Evolutionary conservation across 2,797 vertebrate genomes (phyloP), one percentile per base, ranked within the genome.

Genomic region (Chrysocyon brachyurus): DNA sequence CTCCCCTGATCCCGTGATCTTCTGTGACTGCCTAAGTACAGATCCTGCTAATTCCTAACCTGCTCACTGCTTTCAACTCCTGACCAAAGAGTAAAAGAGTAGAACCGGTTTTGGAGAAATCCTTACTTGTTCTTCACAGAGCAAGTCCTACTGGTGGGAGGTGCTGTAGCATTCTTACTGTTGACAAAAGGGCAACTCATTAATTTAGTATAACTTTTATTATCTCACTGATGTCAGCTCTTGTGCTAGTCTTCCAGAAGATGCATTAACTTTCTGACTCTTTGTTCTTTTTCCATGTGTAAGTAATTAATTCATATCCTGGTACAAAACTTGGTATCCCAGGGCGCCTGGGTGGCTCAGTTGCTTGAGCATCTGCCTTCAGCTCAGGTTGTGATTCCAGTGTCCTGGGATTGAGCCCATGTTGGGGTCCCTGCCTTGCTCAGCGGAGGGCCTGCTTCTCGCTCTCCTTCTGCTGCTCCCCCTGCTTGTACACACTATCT

Each of bases 1-100:
- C 81, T 92, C n/a, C 52, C 52, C 31, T 21, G 14, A 68, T 56
- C 84, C 17, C 22, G 61, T 54, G 87, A 93, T 66, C 79, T 85
- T 75, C 68, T 84, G 11, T 90, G 95, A 83, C 82, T 68, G 68
- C 87, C 87, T 94, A 91, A 87, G 26, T 70, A 46, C 79, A 92
- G 87, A 82, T 78, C 22, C 77, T 92, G 85, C 70, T 85, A 52
- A 92, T 57, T 90, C 82, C 82, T 92, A 70, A 87, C 70, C 56
- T 52, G 17, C 72, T 40, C 19, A 21, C 49, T 36, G 17, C 36
- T 92, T 59, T 96, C 54, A 22, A 19, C 36, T 73, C 54, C 64
- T 94, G 54, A 93, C 24, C 63, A 81, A 89, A 31, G n/a, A 87
- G 59, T 81, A 33, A 96, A 82, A 85, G 15, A 94, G 31, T 73